Base-by-base conservation (phyloP, 2,797 vertebrate genomes). In the Takifugu ocellatus region DNA sequence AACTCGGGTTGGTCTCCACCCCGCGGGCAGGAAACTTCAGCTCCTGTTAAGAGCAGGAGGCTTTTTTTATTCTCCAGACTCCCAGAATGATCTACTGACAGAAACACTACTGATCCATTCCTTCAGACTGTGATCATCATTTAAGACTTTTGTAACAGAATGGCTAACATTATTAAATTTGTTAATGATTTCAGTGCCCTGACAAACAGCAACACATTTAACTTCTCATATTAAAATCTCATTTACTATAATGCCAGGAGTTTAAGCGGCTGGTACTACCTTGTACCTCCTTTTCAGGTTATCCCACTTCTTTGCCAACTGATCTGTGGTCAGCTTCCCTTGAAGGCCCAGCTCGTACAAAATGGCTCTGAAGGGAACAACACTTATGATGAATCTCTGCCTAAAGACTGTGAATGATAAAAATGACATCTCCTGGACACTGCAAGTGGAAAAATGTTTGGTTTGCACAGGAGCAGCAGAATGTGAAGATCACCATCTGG, bases 291-390 rank as follows among this genome's bases (percentile, higher is more conserved):
- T 88, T 72, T 92, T 92, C 54, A 92, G 74, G 82, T 92, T 91
- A 81, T 92, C 91, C 91, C 91, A 92, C 74, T 91, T 92, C 71
- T 92, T 92, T 11, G 90, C 89, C 12, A 91, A 31, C 83, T 92
- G 91, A 3, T 91, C 91, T 0, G 90, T 91, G 61, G 90, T 91
- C 73, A 90, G 83, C 49, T 88, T 91, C 16, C 90, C 90, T 65
- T 91, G 90, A 9, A 92, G 88, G 2, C 90, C 88, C 50, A 92
- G 70, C 66, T 92, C 90, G 11, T 84, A 87, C 36, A 91, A 79
- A 42, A 92, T 91, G 52, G 90, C 88, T 61, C 91, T 92, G 65
- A 1, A 72, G 33, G 9, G 24, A 46, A 68, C 1, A 4, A 33
- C 5, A 31, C 31, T 3, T 10, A 10, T 7, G 15, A 2, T 2